Base-by-base conservation (phyloP, 2,888 invertebrate species). In the Oscheius myriophilus region DNA sequence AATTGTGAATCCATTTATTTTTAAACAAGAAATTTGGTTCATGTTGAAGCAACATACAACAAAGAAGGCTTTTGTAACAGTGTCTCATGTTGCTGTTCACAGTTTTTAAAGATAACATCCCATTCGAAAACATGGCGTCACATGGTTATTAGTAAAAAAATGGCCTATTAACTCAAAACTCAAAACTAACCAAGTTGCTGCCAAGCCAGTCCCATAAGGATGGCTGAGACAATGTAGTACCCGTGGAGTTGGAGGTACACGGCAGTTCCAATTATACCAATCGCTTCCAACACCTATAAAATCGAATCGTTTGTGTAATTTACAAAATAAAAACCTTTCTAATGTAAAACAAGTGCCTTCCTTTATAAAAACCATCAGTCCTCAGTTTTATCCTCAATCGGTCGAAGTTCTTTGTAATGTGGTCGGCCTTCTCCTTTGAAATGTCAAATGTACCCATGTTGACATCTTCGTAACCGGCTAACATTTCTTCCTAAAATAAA, bases 191-290 rank as follows among this genome's bases (percentile, higher is more conserved):
- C 84, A 18, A 84, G 68, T 41, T 85, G 85, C 53, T 85, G 85
- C 85, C 85, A 85, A 6, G 84, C 81, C 51, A 85, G 69, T 11
- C 85, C 85, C 84, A 84, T 81, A 42, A 82, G 59, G 53, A 85
- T 65, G 3, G 85, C 85, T 4, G 85, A 78, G 2, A 73, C 61
- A 2, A 85, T 51, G 69, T 83, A 85, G 33, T 69, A 79, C 12
- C 69, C 75, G 64, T 79, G 70, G 49, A 69, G 76, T 52, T 84
- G 84, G 14, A 85, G 76, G 61, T 72, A 79, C 23, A 84, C 64
- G 2, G 85, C 82, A 1, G 79, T 52, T 0, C 55, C 59, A 58
- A 85, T 84, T 39, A 80, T 76, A 9, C 57, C 66, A 43, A 82
- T 67, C 43, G 78, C 68, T 65, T 84, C 82, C 46, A 76, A 23